Evolutionary conservation across 2,797 vertebrate species (phyloP).

Genomic region (Aotus griseimembra): DNA sequence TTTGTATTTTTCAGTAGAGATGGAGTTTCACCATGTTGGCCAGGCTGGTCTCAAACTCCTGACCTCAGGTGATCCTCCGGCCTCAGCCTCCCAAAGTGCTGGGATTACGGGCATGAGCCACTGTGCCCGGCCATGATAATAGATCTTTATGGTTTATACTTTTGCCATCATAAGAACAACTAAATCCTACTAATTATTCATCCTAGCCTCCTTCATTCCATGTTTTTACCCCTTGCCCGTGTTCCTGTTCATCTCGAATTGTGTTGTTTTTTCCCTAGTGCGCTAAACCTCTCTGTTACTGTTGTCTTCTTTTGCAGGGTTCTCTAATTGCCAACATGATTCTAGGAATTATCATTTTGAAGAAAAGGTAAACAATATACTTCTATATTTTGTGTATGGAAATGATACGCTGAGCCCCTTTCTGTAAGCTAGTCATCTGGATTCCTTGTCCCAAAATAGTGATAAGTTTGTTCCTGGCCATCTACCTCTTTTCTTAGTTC

Average conservation of each 20-base stretch:
- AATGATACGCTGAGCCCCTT: background rate
- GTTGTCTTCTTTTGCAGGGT: slow-evolving; percentile 86
- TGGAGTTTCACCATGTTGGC: background rate
- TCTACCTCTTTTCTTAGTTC: background rate
- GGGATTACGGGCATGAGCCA: background rate
- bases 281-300: background rate
- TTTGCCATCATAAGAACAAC: background rate
- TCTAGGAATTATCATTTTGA: slow-evolving; percentile 95
- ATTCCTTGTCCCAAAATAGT: background rate
- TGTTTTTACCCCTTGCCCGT: background rate
- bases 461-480: background rate
- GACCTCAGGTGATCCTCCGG: background rate
- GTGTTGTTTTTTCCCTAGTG: background rate
- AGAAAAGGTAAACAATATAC: slow-evolving; percentile 91
- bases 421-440: background rate
- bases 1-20: background rate
- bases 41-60: background rate
- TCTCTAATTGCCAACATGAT: slow-evolving; percentile 99
- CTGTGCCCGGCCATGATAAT: rapidly evolving
- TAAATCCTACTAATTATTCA: background rate
- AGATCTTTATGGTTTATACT: background rate
- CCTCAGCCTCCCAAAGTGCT: background rate
- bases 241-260: background rate
- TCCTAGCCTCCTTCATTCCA: background rate
- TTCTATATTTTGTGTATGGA: background rate